Evolutionary conservation across 2,888 invertebrate species (phyloP).

Genomic region (Scaptodrosophila latifasciaeformis): DNA sequence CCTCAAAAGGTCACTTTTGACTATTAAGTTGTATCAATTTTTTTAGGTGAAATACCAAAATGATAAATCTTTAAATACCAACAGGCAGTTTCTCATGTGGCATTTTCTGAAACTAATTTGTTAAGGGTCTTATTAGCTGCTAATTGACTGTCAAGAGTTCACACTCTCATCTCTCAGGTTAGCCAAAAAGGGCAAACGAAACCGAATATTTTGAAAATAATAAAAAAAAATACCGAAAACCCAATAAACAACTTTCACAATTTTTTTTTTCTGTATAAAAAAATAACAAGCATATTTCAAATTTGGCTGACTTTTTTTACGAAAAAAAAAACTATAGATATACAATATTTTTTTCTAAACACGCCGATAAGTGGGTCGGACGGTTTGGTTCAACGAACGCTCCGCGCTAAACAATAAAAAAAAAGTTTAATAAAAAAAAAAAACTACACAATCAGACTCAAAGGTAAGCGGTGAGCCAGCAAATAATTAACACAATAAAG

Average conservation of each 20-base stretch:
- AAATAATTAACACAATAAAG: conserved; percentile 46
- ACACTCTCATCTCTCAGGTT: too few species aligned
- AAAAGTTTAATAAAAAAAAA: conserved; percentile 23
- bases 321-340: neutral
- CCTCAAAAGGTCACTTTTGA: too few species aligned
- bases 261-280: too few species aligned
- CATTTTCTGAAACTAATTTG: too few species aligned
- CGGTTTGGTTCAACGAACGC: conserved; percentile 27
- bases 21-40: too few species aligned
- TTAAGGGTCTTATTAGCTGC: conserved; percentile 22
- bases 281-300: conserved; percentile 2
- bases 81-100: too few species aligned
- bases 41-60: too few species aligned
- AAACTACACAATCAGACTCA: conserved; percentile 14
- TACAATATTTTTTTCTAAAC: conserved; percentile 7
- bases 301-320: neutral
- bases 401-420: conserved; percentile 8
- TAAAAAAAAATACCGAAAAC: conserved; percentile 3
- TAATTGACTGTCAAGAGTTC: conserved; percentile 38
- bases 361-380: conserved; percentile 13
- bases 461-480: conserved; percentile 21
- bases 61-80: too few species aligned
- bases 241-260: conserved; percentile 33
- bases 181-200: conserved; percentile 12
- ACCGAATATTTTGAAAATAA: neutral